Evolutionary conservation across 2,797 vertebrate species (phyloP).

Genomic region (Labeo calbasu): DNA sequence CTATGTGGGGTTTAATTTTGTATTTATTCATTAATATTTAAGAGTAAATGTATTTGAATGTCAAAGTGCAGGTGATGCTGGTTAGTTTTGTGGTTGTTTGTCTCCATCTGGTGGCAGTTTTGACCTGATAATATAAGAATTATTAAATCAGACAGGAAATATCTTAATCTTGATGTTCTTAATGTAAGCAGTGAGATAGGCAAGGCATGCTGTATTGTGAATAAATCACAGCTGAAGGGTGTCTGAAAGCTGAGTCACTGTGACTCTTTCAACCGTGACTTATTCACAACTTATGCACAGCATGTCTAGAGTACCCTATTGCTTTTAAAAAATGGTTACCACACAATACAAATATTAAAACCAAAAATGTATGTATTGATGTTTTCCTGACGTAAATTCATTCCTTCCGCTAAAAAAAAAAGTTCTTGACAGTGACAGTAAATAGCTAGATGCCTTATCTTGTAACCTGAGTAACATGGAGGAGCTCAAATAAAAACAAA

Average conservation of each 20-base stretch:
- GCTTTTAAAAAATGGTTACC: neutral
- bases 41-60: neutral
- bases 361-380: neutral
- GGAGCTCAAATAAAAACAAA: neutral
- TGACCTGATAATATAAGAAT: neutral
- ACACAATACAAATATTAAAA: neutral
- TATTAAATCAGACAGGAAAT: neutral
- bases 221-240: neutral
- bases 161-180: neutral
- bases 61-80: neutral
- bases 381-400: neutral
- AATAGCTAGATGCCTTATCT: neutral
- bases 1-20: neutral
- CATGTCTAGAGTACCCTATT: neutral
- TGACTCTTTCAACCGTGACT: no score
- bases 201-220: neutral
- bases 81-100: conserved; percentile 6
- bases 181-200: neutral
- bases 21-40: conserved; percentile 1
- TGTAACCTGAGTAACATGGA: neutral
- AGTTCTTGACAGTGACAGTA: neutral
- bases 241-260: no score
- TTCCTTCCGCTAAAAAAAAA: no score
- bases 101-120: conserved; percentile 46
- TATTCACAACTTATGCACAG: no score